Base-by-base conservation (phyloP, 2,113 vertebrate species). In the Perca flavescens region DNA sequence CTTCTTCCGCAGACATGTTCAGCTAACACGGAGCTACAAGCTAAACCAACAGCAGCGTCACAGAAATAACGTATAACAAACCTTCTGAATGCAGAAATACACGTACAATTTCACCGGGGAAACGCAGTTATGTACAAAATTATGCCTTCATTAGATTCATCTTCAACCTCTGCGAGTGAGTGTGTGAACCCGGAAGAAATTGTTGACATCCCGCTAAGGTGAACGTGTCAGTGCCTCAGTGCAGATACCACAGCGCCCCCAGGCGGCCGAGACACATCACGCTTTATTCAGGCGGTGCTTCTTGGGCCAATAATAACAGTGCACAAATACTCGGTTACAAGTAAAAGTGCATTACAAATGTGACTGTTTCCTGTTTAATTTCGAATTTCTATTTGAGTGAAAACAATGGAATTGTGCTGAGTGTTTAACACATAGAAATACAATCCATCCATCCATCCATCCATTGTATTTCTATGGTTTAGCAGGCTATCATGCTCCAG, bases 1-100 rank as follows among this genome's bases (percentile, higher is more conserved):
- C 92, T 74, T 96, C 94, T 81, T 95, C 95, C 49, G 93, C 92
- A 79, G 95, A 96, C 95, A 96, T 96, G 50, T 84, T 93, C 56
- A 4, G 52, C 46, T 61, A 74, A 70, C 46, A 36, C 52, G 12
- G 5, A 54, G 57, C 50, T 61, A 11, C 2, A 1, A 17, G 17
- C 19, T 25, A 25, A 19, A 77, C 31, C n/a, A 21, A 12, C 46
- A 28, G 56, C 62, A 15, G 64, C 71, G 34, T 62, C 67, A n/a
- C 31, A 1, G 47, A 2, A 28, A n/a, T 16, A 1, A 22, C 15
- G 25, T n/a, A 28, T 7, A 47, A 21, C 7, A 16, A 57, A 17
- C 43, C 57, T 58, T 68, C 57, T 25, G 19, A 21, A 6, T 5
- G 22, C 46, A 36, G 56, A 47, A 63, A 34, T 17, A 58, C 11